These are phyloP conservation scores for Eulemur coronatus DNA, from an alignment of 2,797 vertebrate species.

Conservation along the genomic window DNA sequence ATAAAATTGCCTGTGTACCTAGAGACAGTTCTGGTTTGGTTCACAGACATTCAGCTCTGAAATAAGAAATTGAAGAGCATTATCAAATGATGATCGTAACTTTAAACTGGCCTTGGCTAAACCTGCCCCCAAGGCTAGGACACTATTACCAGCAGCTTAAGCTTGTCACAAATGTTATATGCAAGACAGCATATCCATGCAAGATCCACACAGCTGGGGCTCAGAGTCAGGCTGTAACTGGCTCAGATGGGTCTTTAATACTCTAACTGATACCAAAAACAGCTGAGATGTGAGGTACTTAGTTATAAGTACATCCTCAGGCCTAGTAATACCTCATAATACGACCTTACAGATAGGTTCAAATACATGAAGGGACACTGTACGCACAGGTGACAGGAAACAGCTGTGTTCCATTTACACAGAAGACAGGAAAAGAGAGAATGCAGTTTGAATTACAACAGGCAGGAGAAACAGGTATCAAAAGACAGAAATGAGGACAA, in stretches of 20 bases:
- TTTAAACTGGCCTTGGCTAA: slow-evolving; percentile 35
- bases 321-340: slow-evolving; percentile 29
- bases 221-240: slow-evolving; percentile 12
- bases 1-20: slow-evolving; percentile 49
- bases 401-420: slow-evolving; percentile 60
- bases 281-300: slow-evolving; percentile 25
- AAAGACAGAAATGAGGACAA: slow-evolving; percentile 39
- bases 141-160: slow-evolving; percentile 54
- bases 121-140: slow-evolving; percentile 43
- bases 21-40: slow-evolving; percentile 14
- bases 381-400: slow-evolving; percentile 55
- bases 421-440: slow-evolving; percentile 25
- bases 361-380: slow-evolving; percentile 55
- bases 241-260: slow-evolving; percentile 35
- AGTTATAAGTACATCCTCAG: slow-evolving; percentile 17
- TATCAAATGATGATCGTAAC: slow-evolving; percentile 42
- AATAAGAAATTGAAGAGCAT: slow-evolving; percentile 63
- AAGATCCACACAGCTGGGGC: slow-evolving; percentile 32
- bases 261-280: slow-evolving; percentile 10
- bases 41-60: slow-evolving; percentile 23
- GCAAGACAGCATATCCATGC: not conserved
- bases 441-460: slow-evolving; percentile 32
- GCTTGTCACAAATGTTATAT: slow-evolving; percentile 56
- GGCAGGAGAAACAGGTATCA: slow-evolving; percentile 33
- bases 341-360: slow-evolving; percentile 39